Evolutionary conservation across 1,140 invertebrate species (phyloP), one percentile per base, ranked within the genome.

Genomic region (Coptotermes formosanus): DNA sequence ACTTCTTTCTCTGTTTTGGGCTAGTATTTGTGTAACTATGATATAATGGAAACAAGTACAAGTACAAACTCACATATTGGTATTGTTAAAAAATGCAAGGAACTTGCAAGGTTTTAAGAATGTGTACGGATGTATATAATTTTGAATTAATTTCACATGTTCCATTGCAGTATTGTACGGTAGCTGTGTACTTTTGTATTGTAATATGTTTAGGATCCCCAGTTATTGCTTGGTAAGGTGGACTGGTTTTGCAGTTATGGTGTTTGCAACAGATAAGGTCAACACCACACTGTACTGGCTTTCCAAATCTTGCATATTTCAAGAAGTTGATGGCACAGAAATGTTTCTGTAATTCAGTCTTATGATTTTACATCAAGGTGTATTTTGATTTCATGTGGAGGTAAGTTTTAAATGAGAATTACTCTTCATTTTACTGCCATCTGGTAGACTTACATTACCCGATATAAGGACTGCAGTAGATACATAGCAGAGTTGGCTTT

Each of bases 351-450:
- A 30, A 75, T n/a, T 75, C 64, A 8, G 4, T 25, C 25, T 30
- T 75, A 75, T 30, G 64, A 75, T 75, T 75, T 75, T 75, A 75
- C 64, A 75, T 75, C 64, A 75, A 25, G 64, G 64, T 75, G n/a
- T 75, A 75, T n/a, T 30, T 64, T 64, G 16, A 19, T 75, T 75
- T 25, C n/a, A 30, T n/a, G n/a, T 75, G n/a, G 64, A 75, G 64
- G 64, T 75, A 75, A 75, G 64, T 75, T 75, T 75, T 75, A 75
- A 30, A 30, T 75, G 64, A 30, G 7, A 75, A 75, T 75, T 75
- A 8, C 8, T n/a, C 64, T 75, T 75, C 64, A 75, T 30, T 6
- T 30, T 75, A 30, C n/a, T 75, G 25, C 64, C 64, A 75, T 75
- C 11, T 25, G 64, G 64, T 75, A 75, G 25, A 75, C 25, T 30